These are phyloP conservation scores for Melanostigma gelatinosum DNA, from an alignment of 2,113 vertebrate genomes.

Conservation along the genomic window DNA sequence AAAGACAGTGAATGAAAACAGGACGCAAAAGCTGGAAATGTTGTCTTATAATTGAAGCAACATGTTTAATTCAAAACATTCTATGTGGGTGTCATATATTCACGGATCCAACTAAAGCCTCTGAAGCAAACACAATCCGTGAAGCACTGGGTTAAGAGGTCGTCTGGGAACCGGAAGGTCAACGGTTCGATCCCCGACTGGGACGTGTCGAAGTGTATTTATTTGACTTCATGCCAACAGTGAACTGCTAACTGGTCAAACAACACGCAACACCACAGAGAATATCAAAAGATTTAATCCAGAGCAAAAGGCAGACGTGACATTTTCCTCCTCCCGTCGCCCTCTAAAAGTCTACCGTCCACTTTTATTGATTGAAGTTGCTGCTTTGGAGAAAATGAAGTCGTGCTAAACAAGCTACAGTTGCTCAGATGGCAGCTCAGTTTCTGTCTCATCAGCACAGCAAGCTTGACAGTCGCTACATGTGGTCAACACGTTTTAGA, in stretches of 20 bases:
- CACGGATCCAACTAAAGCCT: not conserved
- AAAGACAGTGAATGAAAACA: slow-evolving; percentile 21
- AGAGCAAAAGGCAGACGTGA: slow-evolving; percentile 5
- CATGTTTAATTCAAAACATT: slow-evolving; percentile 19
- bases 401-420: not conserved
- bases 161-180: too few species aligned
- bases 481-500: not conserved
- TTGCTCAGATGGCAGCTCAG: too few species aligned
- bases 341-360: not conserved
- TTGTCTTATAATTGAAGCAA: slow-evolving; percentile 16
- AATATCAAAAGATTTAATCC: slow-evolving; percentile 14
- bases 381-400: not conserved
- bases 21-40: not conserved
- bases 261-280: slow-evolving; percentile 17
- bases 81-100: not conserved
- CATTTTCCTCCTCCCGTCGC: not conserved
- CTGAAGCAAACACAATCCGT: not conserved
- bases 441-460: not conserved
- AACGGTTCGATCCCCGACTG: too few species aligned
- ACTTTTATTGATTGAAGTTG: not conserved
- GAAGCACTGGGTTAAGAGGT: too few species aligned
- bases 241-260: not conserved
- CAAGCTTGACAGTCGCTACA: not conserved
- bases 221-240: not conserved
- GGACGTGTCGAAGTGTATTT: not conserved